A percentile compares a stretch with the other conserved stretches of the same genome.
These are phyloP conservation scores for Sterna hirundo DNA, from an alignment of 2,113 vertebrate genomes.

Conservation along the genomic window DNA sequence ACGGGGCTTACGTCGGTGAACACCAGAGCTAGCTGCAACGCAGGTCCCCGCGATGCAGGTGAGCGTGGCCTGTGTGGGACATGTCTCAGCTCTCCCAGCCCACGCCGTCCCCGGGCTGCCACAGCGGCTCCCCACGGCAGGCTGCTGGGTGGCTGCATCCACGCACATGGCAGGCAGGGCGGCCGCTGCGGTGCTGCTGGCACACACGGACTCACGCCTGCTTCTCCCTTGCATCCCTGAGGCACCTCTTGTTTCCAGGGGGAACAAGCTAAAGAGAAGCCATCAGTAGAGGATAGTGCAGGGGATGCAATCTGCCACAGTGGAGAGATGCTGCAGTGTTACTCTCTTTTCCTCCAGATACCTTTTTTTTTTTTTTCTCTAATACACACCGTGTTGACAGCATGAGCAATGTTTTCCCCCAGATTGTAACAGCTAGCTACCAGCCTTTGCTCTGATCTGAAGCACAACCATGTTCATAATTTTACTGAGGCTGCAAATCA, in stretches of 20 bases:
- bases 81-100: background rate
- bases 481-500: background rate
- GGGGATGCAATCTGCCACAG: background rate
- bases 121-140: background rate
- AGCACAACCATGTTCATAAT: accelerated
- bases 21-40: background rate
- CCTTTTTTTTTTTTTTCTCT: background rate
- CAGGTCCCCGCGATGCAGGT: accelerated
- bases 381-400: background rate
- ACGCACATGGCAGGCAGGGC: background rate
- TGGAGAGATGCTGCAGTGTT: background rate
- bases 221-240: background rate
- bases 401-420: background rate
- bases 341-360: background rate
- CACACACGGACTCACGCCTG: background rate
- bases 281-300: background rate
- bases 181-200: background rate
- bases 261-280: background rate
- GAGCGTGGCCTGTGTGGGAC: accelerated
- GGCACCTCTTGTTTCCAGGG: background rate
- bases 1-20: accelerated
- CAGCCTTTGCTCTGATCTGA: background rate
- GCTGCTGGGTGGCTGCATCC: accelerated
- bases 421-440: background rate
- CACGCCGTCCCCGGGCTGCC: accelerated